A percentile compares a stretch with the other conserved stretches of the same genome.
Evolutionary conservation across 2,113 vertebrate genomes (phyloP).

Genomic region (Platichthys stellatus): DNA sequence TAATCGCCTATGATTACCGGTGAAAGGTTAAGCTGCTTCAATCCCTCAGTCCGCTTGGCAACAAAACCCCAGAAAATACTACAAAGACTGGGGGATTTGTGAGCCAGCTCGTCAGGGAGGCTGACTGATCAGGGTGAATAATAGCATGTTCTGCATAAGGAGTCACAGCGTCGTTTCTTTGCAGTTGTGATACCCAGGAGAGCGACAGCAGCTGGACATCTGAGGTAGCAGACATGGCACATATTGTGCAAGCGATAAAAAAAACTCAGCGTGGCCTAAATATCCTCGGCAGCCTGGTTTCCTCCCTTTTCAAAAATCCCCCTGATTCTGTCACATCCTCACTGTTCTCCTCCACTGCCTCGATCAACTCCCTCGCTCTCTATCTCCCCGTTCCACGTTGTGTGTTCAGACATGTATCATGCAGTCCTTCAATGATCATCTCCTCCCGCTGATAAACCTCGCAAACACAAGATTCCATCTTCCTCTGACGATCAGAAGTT

Average conservation of each 20-base stretch:
- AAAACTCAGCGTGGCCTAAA: conserved; percentile 64
- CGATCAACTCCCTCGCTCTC: conserved; percentile 20
- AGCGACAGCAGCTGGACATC: conserved; percentile 64
- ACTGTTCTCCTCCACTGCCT: conserved; percentile 46
- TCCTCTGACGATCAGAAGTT: conserved; percentile 47
- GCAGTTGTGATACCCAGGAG: conserved; percentile 46
- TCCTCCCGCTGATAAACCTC: conserved; percentile 57
- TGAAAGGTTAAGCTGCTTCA: conserved; percentile 73
- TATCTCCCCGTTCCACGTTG: conserved; percentile 55
- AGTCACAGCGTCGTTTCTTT: conserved; percentile 52
- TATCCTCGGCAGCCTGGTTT: conserved; percentile 64
- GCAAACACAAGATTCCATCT: conserved; percentile 42
- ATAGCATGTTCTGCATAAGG: conserved; percentile 64
- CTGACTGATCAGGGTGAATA: conserved; percentile 64
- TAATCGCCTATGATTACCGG: conserved; percentile 75
- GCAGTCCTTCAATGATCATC: conserved; percentile 60
- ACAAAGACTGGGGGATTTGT: conserved; percentile 54
- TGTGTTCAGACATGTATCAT: conserved; percentile 43
- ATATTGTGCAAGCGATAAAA: conserved; percentile 63
- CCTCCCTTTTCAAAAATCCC: conserved; percentile 66
- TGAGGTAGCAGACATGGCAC: conserved; percentile 42
- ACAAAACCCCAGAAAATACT: conserved; percentile 58
- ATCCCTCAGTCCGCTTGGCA: conserved; percentile 59
- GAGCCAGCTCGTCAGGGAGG: conserved; percentile 60
- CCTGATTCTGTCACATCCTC: conserved; percentile 70